Conservation (phyloP, 1,140 invertebrate genomes). For the Grapholita molesta region DNA sequence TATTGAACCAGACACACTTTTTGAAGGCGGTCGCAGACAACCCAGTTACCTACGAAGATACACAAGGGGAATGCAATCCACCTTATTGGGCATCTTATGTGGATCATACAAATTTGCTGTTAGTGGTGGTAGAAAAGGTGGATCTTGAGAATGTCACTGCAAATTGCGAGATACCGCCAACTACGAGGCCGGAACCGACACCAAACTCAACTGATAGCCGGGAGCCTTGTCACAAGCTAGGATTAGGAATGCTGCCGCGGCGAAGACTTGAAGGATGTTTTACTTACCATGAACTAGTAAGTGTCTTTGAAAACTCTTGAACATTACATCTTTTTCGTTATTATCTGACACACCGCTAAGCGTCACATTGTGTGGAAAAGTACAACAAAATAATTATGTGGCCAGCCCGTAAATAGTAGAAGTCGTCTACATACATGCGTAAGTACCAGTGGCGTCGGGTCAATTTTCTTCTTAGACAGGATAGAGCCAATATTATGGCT, state of each 20-base stretch:
- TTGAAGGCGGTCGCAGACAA: slow-evolving; percentile 69
- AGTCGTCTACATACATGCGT: no score
- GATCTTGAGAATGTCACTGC: slow-evolving; percentile 36
- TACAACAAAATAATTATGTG: no score
- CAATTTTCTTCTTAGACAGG: no score
- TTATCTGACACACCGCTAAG: no score
- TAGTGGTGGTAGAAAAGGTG: slow-evolving; percentile 85
- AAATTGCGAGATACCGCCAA: slow-evolving; percentile 56
- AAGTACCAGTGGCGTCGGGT: no score
- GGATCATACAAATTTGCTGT: slow-evolving; percentile 85
- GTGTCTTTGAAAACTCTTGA: not conserved
- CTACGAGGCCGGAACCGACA: slow-evolving; percentile 61
- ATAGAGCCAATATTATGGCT: no score
- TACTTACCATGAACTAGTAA: slow-evolving; percentile 84
- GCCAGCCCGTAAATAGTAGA: no score
- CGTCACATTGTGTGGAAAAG: no score
- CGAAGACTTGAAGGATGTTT: slow-evolving; percentile 85
- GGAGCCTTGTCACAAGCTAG: slow-evolving; percentile 86
- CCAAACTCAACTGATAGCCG: slow-evolving; percentile 63
- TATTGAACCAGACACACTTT: slow-evolving; percentile 81
- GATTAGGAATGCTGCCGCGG: slow-evolving; percentile 83
- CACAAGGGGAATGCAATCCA: slow-evolving; percentile 45
- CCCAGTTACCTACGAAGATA: slow-evolving; percentile 47
- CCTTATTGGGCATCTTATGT: slow-evolving; percentile 84
- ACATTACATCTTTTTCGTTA: not conserved